Percentiles rank a stretch among this genome's conserved stretches.
These are phyloP conservation scores for Adelosebastes latens DNA, from an alignment of 2,797 vertebrate genomes.

Conservation along the genomic window DNA sequence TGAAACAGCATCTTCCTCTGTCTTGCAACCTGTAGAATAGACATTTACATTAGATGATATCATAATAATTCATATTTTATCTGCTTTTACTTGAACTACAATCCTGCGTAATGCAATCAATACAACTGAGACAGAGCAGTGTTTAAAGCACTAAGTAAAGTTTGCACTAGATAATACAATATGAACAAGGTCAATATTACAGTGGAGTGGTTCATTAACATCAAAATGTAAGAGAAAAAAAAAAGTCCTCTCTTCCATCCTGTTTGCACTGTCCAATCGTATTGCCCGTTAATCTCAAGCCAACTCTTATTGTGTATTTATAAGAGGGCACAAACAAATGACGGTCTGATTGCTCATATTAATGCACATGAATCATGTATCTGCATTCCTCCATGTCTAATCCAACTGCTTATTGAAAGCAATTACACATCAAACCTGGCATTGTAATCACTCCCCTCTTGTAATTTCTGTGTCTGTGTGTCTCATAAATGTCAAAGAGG, in stretches of 20 bases:
- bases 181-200: neutral
- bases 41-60: constrained; percentile 10
- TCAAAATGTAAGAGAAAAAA: neutral
- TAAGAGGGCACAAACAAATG: constrained; percentile 15
- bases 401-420: constrained; percentile 44
- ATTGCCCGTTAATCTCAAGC: constrained; percentile 5
- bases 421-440: constrained; percentile 43
- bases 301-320: constrained; percentile 5
- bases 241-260: neutral
- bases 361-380: constrained; percentile 37
- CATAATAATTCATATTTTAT: neutral
- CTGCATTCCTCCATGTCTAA: constrained; percentile 30
- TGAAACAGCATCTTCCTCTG: neutral
- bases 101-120: neutral
- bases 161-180: neutral
- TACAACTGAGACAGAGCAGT: neutral
- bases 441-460: constrained; percentile 34
- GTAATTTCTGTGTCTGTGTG: constrained; percentile 15
- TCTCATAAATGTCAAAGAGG: constrained; percentile 2
- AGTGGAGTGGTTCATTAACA: neutral
- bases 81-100: neutral
- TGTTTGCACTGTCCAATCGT: neutral
- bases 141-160: neutral
- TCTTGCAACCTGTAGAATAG: constrained; percentile 2
- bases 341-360: constrained; percentile 27